Percentiles rank a stretch among this genome's conserved stretches.
Evolutionary conservation across 2,113 vertebrate species (phyloP).

Genomic region (Malurus elegans): DNA sequence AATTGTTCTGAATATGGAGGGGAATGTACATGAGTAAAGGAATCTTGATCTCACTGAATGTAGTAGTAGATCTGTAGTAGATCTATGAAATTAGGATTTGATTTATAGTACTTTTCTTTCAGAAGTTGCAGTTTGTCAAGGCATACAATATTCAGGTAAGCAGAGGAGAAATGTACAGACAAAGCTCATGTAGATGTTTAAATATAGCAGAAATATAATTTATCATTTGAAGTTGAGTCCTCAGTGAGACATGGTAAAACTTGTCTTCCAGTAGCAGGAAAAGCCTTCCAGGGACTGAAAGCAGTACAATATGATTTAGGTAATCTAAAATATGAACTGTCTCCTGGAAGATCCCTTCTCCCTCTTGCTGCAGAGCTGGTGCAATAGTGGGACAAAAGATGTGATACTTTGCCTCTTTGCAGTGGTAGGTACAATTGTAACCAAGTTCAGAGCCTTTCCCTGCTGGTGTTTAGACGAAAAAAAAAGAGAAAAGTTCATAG

Average conservation of each 20-base stretch:
- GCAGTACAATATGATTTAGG: neutral
- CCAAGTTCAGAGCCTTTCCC: constrained; percentile 28
- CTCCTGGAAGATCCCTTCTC: neutral
- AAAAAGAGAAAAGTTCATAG: neutral
- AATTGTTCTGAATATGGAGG: neutral
- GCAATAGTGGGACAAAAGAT: neutral
- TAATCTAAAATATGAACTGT: neutral
- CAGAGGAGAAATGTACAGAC: neutral
- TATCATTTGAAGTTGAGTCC: neutral
- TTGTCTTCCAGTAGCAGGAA: neutral
- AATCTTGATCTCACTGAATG: neutral
- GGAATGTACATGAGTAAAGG: neutral
- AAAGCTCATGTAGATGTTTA: neutral
- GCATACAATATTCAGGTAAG: neutral
- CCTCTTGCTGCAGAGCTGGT: constrained; percentile 11
- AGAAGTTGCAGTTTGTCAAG: neutral
- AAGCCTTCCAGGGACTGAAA: neutral
- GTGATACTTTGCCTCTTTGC: constrained; percentile 31
- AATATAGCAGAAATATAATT: neutral
- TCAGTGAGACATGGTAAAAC: neutral
- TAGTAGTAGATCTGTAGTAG: neutral
- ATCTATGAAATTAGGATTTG: neutral
- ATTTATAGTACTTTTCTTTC: neutral
- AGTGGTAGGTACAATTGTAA: constrained; percentile 2
- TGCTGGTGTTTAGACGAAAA: neutral